phyloP scores from a whole-genome alignment of 1,140 invertebrate species.

The Apolygus lucorum region DNA sequence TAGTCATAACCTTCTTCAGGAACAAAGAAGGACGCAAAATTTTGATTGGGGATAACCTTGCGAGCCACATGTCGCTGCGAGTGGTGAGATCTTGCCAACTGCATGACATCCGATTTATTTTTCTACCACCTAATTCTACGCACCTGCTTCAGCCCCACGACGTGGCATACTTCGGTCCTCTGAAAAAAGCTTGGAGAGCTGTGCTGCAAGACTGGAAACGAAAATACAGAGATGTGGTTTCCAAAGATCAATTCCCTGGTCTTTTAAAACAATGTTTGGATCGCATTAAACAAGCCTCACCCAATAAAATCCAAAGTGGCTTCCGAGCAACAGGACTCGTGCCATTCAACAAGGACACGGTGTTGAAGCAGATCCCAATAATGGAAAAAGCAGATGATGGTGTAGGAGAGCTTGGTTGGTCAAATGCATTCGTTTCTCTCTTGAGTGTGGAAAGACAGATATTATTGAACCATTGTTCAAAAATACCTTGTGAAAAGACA shows the following conservation, averaged over 20 bases:
- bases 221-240: constrained; percentile 12
- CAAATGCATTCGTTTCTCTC: too few relatives aligned
- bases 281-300: too few relatives aligned
- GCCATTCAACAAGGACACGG: too few relatives aligned
- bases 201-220: constrained; percentile 36
- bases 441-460: too few relatives aligned
- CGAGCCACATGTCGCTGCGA: constrained; percentile 37
- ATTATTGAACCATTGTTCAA: too few relatives aligned
- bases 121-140: constrained; percentile 39
- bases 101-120: constrained; percentile 24
- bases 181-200: constrained; percentile 38
- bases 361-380: too few relatives aligned
- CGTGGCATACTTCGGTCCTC: constrained; percentile 37
- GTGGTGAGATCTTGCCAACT: constrained; percentile 31
- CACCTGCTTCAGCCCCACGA: constrained; percentile 41
- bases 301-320: too few relatives aligned
- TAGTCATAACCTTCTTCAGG: background rate
- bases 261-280: constrained; percentile 18
- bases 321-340: too few relatives aligned
- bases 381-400: too few relatives aligned
- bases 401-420: too few relatives aligned
- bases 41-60: constrained; percentile 40
- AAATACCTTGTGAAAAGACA: too few relatives aligned
- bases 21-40: constrained; percentile 14
- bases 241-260: constrained; percentile 25